Evolutionary conservation across 2,888 invertebrate species (phyloP), one percentile per base, ranked within the genome.

Genomic region (Agrochola macilenta): DNA sequence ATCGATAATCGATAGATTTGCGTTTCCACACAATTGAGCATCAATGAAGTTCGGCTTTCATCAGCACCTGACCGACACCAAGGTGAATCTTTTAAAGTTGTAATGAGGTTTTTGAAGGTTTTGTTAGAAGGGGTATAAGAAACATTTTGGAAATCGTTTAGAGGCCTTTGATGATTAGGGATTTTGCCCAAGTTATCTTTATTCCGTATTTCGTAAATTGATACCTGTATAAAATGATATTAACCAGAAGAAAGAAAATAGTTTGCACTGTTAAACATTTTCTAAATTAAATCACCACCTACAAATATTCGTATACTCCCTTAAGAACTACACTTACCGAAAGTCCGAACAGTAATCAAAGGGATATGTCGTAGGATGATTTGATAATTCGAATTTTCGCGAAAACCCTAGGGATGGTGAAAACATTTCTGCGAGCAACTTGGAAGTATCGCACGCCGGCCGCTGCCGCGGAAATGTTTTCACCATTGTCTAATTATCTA

Each of bases 11-110:
- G 85, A 91, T 92, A 85, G 82, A 81, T 89, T 88, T 85, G 81
- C 74, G 70, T 89, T 92, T 91, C 90, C 91, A 89, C 86, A 81
- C 88, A 84, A 88, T 86, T 91, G 87, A 89, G 74, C 88, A 79
- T 77, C 85, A 89, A 89, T 90, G 82, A 78, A 88, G 74, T 75
- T 76, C 64, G 77, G 73, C 30, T 73, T 78, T 72, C 77, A 81
- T 83, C 66, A 74, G 69, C 58, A 80, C 76, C 81, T 82, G 74
- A 54, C 66, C 46, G 74, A 84, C 79, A 79, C 76, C 61, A 54
- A 76, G 14, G 39, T 5, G 58, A 64, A 26, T 52, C 52, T 68
- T 78, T 72, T 60, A 70, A 69, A 71, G 60, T 76, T 72, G 60
- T 69, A 85, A 86, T 81, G 69, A 81, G 76, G 60, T 83, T 79